phyloP scores from a whole-genome alignment of 2,113 vertebrate species.

The Syrmaticus mikado region DNA sequence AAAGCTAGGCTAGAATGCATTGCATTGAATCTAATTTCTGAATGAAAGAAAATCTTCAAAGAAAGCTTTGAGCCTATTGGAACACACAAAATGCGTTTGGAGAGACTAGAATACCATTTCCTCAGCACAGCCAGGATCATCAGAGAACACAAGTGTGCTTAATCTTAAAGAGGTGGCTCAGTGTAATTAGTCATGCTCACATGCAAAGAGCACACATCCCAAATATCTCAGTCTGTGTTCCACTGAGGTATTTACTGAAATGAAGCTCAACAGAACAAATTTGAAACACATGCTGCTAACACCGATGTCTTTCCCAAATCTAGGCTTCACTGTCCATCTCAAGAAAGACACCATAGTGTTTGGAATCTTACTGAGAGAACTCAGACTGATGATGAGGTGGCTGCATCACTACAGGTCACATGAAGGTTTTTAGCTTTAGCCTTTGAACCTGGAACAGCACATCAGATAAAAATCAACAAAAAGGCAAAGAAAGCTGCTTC shows the following conservation, averaged over 20 bases:
- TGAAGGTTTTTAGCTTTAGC: neutral
- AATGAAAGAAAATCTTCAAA: conserved; percentile 50
- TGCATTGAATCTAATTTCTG: conserved; percentile 12
- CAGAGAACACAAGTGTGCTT: neutral
- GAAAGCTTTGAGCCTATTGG: neutral
- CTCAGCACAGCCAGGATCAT: neutral
- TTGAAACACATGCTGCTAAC: neutral
- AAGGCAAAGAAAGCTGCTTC: neutral
- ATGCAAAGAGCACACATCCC: neutral
- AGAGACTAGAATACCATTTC: neutral
- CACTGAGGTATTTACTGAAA: accelerated
- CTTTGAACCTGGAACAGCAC: neutral
- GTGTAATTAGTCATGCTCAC: neutral
- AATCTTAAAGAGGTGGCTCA: neutral
- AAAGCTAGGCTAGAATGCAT: conserved; percentile 47
- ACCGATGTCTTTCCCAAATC: neutral
- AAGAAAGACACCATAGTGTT: neutral
- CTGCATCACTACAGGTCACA: neutral
- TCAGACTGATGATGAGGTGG: neutral
- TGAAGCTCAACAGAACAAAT: neutral
- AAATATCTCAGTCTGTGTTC: neutral
- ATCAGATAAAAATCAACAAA: neutral
- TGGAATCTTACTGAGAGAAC: neutral
- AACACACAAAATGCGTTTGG: neutral
- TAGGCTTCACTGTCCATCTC: neutral